Conservation (phyloP, 2,888 invertebrate genomes). For the Chelonus formosanus region DNA sequence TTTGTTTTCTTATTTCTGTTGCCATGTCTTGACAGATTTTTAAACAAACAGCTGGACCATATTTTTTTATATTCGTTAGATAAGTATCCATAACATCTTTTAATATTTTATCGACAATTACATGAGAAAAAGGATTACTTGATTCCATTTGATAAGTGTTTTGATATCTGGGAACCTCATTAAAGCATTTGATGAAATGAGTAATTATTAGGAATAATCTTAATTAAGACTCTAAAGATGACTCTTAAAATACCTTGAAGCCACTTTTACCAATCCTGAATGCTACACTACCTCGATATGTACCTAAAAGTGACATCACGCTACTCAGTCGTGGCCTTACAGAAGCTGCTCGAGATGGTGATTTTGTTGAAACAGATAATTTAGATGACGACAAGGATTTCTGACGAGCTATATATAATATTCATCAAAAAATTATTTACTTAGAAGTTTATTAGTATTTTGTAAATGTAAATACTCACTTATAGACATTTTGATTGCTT, state of each 20-base stretch:
- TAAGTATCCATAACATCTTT: constrained; percentile 43
- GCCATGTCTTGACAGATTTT: constrained; percentile 48
- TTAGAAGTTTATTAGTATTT: no score
- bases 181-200: no score
- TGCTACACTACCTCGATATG: constrained; percentile 1
- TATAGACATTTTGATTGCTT: no score
- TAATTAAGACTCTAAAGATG: no score
- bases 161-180: constrained; percentile 52
- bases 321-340: background rate
- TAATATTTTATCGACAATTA: constrained; percentile 49
- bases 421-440: no score
- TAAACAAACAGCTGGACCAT: constrained; percentile 43
- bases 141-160: constrained; percentile 52
- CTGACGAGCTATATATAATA: background rate
- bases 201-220: background rate
- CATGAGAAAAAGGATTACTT: constrained; percentile 42
- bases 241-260: constrained; percentile 30
- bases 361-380: background rate
- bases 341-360: background rate
- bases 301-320: background rate
- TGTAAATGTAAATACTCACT: no score
- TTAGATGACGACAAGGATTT: background rate
- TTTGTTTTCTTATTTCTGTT: constrained; percentile 43
- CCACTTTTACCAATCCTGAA: constrained; percentile 25
- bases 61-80: constrained; percentile 41